These are phyloP conservation scores for Australoheros facetus DNA, from an alignment of 2,797 vertebrate species.

Conservation along the genomic window DNA sequence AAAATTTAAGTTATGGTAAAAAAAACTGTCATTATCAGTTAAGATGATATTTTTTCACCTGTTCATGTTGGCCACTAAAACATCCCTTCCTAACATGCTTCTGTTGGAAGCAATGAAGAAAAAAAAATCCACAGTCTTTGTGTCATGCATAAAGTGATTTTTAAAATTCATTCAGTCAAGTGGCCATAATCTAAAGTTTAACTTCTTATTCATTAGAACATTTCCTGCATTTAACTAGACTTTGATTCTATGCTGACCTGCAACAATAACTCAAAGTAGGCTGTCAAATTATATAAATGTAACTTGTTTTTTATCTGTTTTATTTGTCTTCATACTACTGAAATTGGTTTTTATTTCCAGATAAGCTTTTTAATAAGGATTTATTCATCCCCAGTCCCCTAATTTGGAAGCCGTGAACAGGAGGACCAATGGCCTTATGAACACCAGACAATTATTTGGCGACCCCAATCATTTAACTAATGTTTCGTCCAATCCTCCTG, in stretches of 20 bases:
- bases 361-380: rapidly evolving
- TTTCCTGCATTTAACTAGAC: not conserved
- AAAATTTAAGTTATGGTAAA: not conserved
- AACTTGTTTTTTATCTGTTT: not conserved
- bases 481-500: not conserved
- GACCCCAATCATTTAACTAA: not conserved
- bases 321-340: rapidly evolving
- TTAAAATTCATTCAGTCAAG: not conserved
- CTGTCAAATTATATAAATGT: not conserved
- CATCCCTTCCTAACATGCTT: not conserved
- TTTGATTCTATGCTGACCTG: not conserved
- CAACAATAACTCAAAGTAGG: not conserved
- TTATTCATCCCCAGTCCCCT: not conserved
- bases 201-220: too few species aligned
- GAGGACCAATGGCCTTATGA: not conserved
- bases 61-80: not conserved
- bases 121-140: not conserved
- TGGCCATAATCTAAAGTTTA: not conserved
- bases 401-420: not conserved
- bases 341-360: not conserved
- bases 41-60: not conserved
- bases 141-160: not conserved
- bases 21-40: not conserved
- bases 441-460: not conserved
- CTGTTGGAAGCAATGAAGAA: not conserved